Base-by-base conservation (phyloP, 2,113 vertebrate species). In the Pseudorasbora parva region DNA sequence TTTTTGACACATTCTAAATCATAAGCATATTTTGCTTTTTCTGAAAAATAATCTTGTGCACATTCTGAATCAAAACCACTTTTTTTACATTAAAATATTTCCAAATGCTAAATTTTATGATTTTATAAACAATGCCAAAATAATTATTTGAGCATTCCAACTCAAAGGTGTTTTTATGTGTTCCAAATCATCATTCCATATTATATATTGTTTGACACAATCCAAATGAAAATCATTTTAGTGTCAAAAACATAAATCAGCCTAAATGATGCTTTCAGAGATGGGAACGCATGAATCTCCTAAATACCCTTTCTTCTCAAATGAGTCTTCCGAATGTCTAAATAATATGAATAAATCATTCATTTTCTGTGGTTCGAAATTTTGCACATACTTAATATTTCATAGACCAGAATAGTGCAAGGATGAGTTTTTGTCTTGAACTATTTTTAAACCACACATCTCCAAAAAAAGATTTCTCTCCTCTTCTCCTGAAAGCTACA, bases 391-490 rank as follows among this genome's bases (percentile, higher is more conserved):
- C 60, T 78, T 27, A 60, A 60, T 60, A 78, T 78, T 78, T 78
- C 14, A 78, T 78, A 43, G n/a, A 45, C 57, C 56, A 37, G 74
- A 57, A 14, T 78, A 25, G 68, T 59, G 56, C 56, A 60, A 60
- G 56, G 56, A 78, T 78, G 33, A 81, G 71, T 59, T 80, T n/a
- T 43, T 78, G 59, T 71, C 54, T 62, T 23, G 33, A 25, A 82
- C 51, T 59, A 60, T 57, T 43, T 71, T 59, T 51, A 62, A 66
- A 60, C 56, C 15, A 33, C 8, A 43, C 68, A 23, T 43, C 37
- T 33, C n/a, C 19, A 62, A 51, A 75, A 33, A 49, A 73, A 59
- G 37, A 69, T 43, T n/a, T 5, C 0, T 69, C 66, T 41, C 33
- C 15, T 45, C 81, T 14, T 72, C 33, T 59, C n/a, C 12, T 5